Evolutionary conservation across 2,888 invertebrate genomes (phyloP).

Genomic region (Argyra leucocephala): DNA sequence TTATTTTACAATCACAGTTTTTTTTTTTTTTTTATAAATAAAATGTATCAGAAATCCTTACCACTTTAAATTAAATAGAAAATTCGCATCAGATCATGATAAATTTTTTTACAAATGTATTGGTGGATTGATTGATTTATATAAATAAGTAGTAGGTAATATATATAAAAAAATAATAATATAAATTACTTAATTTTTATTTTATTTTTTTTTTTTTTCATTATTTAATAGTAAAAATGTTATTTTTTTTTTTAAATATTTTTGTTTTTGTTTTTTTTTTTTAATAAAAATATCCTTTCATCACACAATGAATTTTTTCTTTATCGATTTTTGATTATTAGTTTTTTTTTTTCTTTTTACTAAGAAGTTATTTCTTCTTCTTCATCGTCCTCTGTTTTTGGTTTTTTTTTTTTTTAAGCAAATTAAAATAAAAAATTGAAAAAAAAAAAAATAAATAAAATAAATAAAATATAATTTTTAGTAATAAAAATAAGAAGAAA

Average conservation of each 20-base stretch:
- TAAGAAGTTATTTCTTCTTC: background rate
- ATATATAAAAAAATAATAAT: constrained; percentile 2
- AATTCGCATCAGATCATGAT: no score
- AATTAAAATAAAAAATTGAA: background rate
- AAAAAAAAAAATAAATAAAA: background rate
- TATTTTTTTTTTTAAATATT: background rate
- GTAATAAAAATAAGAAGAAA: background rate
- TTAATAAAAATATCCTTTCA: background rate
- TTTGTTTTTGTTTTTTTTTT: background rate
- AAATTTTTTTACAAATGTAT: no score
- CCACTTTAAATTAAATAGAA: no score
- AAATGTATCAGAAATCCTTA: no score
- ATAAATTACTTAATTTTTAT: background rate
- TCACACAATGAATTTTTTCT: background rate
- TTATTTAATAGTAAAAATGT: no score
- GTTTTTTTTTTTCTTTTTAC: background rate
- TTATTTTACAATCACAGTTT: no score
- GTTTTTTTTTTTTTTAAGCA: background rate
- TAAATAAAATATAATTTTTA: background rate
- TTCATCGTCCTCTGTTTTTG: background rate
- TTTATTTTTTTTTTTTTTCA: background rate
- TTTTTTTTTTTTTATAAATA: no score
- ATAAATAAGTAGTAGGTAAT: no score
- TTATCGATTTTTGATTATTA: background rate
- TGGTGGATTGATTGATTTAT: no score